Evolutionary conservation across 1,140 invertebrate genomes (phyloP).

Genomic region (Xylocopa sonorina): DNA sequence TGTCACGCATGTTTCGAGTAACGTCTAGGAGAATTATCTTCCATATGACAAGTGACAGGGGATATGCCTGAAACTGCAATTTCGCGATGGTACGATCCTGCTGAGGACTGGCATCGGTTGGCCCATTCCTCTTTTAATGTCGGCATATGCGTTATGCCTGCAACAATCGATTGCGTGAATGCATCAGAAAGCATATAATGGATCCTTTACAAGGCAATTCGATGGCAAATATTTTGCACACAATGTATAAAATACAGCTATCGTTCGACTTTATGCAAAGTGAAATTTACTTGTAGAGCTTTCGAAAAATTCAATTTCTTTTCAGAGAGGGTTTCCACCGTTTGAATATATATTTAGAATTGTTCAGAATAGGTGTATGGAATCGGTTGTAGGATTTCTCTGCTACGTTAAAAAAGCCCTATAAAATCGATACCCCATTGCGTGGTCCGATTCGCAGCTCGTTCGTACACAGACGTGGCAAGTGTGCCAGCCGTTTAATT

Average conservation of each 20-base stretch:
- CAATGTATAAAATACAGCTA: no score
- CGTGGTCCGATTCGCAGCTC: background rate
- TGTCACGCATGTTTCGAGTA: constrained; percentile 14
- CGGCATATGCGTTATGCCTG: background rate
- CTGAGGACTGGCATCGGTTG: background rate
- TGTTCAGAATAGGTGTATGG: no score
- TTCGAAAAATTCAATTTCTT: no score
- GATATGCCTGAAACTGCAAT: constrained; percentile 21
- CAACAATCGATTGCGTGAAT: background rate
- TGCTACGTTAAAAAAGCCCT: background rate
- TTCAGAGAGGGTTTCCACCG: no score
- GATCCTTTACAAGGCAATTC: background rate
- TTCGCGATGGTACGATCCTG: constrained; percentile 11
- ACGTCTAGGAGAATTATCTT: constrained; percentile 29
- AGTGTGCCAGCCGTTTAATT: background rate
- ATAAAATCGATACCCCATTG: constrained; percentile 7
- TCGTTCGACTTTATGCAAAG: no score
- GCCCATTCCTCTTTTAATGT: constrained; percentile 10
- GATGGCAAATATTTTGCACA: background rate
- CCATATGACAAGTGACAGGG: constrained; percentile 13
- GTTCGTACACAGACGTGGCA: background rate
- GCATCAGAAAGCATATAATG: background rate
- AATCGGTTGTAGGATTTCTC: background rate
- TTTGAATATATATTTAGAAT: no score
- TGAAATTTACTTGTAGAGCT: no score